These are phyloP conservation scores for Scomber japonicus DNA, from an alignment of 2,113 vertebrate genomes.

Conservation along the genomic window DNA sequence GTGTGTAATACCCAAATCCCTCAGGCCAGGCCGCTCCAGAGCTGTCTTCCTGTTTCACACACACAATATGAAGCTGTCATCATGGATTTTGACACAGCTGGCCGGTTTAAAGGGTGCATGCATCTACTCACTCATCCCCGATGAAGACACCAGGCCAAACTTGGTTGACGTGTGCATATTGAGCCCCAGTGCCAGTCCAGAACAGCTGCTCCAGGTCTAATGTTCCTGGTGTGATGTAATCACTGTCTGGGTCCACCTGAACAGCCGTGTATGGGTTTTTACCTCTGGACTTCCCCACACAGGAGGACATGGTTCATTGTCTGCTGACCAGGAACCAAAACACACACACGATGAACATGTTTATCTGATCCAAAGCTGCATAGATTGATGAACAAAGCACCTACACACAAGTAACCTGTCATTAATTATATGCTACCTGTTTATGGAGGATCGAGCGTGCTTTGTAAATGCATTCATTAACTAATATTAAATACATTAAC, in stretches of 20 bases:
- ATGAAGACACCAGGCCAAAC: conserved; percentile 93
- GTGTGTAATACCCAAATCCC: conserved; percentile 91
- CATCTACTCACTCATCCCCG: conserved; percentile 92
- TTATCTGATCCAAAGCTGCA: too few species aligned
- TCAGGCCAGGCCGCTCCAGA: conserved; percentile 87
- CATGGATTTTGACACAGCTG: not conserved
- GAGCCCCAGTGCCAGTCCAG: conserved; percentile 85
- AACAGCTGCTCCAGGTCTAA: conserved; percentile 93
- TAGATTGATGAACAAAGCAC: not conserved
- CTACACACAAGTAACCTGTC: not conserved
- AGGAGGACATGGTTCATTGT: conserved; percentile 58
- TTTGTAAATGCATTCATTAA: too few species aligned
- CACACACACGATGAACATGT: not conserved
- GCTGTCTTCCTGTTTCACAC: conserved; percentile 88
- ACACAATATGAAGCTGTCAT: conserved; percentile 1
- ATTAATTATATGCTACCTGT: too few species aligned
- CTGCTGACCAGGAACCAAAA: conserved; percentile 15
- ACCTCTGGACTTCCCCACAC: conserved; percentile 55
- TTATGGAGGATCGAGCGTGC: too few species aligned
- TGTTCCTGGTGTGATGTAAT: conserved; percentile 92
- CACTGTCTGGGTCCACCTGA: conserved; percentile 86
- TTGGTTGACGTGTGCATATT: conserved; percentile 90
- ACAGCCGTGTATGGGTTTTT: conserved; percentile 84
- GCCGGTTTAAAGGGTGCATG: not conserved
- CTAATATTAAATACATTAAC: too few species aligned